Evolutionary conservation across 1,140 invertebrate genomes (phyloP).

Genomic region (Heliconius congener): DNA sequence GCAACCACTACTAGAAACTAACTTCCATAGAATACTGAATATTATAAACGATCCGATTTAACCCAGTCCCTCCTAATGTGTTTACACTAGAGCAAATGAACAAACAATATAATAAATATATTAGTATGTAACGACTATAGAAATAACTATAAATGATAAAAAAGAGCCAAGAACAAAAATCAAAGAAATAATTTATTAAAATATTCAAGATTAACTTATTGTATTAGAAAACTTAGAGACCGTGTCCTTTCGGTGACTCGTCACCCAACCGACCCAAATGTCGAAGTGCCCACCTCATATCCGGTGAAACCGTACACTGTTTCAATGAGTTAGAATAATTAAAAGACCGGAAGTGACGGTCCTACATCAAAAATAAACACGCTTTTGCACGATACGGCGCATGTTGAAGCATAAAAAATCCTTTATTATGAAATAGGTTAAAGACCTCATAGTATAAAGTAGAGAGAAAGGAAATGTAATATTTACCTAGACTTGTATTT

Average conservation of each 20-base stretch:
- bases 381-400: constrained; percentile 18
- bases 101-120: not conserved
- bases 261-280: constrained; percentile 33
- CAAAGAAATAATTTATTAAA: not conserved
- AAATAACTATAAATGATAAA: no score
- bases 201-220: not conserved
- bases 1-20: not conserved
- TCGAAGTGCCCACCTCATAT: constrained; percentile 23
- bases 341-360: constrained; percentile 38
- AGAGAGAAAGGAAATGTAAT: not conserved
- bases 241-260: not conserved
- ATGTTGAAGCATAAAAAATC: not conserved
- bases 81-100: not conserved
- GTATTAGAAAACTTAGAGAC: not conserved
- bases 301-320: constrained; percentile 44
- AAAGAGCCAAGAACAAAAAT: not conserved
- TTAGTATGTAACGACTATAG: no score
- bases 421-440: constrained; percentile 4
- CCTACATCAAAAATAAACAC: constrained; percentile 26
- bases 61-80: not conserved
- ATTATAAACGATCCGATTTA: not conserved
- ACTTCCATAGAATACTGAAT: not conserved
- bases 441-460: not conserved
- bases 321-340: constrained; percentile 40
- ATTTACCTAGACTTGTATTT: not conserved